Percentiles rank a stretch among this genome's conserved stretches.
Evolutionary conservation across 1,140 invertebrate species (phyloP).

Genomic region (Leptopilina boulardi): DNA sequence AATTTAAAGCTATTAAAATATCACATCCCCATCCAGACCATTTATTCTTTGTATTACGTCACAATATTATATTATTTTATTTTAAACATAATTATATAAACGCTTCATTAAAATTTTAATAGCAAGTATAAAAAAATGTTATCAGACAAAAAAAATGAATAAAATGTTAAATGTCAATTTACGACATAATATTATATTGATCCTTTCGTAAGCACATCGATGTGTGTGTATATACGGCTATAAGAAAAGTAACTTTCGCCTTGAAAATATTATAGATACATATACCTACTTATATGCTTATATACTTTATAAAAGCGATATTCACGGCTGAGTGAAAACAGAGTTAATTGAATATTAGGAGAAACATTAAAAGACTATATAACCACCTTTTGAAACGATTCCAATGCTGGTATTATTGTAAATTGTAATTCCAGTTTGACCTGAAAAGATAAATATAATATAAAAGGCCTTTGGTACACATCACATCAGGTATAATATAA

Average conservation of each 20-base stretch:
- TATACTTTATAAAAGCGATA: background rate
- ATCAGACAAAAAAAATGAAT: no score
- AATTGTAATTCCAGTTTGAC: background rate
- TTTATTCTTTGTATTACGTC: no score
- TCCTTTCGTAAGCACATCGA: background rate
- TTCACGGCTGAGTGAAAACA: background rate
- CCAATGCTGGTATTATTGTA: background rate
- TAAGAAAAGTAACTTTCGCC: background rate
- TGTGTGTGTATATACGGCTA: background rate
- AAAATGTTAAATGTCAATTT: background rate
- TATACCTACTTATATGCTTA: no score
- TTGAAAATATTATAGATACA: background rate
- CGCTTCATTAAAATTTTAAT: no score
- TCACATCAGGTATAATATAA: background rate
- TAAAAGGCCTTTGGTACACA: no score
- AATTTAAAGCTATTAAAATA: no score
- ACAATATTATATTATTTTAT: no score
- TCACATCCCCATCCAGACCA: no score
- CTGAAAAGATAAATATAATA: background rate
- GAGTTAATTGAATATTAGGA: background rate
- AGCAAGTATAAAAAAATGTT: no score
- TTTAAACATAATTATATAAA: no score
- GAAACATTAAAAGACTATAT: background rate
- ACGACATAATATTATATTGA: background rate
- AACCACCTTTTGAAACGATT: background rate